Evolutionary conservation across 2,888 invertebrate genomes (phyloP), one percentile per base, ranked within the genome.

Genomic region (Phlogophora meticulosa): DNA sequence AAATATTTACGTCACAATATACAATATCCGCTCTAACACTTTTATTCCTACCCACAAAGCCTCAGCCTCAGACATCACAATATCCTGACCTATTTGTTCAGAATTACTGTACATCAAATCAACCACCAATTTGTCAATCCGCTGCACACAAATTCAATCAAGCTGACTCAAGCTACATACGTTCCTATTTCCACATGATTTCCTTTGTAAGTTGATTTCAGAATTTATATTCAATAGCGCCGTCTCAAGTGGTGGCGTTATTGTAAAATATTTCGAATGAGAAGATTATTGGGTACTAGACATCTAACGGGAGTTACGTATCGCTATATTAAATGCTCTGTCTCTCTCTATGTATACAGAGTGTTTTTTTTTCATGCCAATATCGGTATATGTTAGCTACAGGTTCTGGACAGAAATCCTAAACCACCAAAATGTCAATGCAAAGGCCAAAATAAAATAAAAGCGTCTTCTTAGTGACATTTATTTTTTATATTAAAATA

Each of bases 101-200:
- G 59, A 80, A 72, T 80, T 77, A 81, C 77, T 75, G 79, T 72
- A 81, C 80, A 79, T 79, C 79, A 81, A 84, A 81, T 82, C 83
- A 82, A 81, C 77, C 83, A 71, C 62, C 74, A 75, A 82, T 82
- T 83, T 84, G 71, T 73, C 84, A 81, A 78, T 56, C 57, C 73
- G 71, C 40, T 78, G 78, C 81, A 80, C 83, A 83, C 82, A 76
- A 68, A 84, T 82, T 82, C 83, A 79, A 83, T 82, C 83, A 77
- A 58, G 72, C 72, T 59, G 71, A 79, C 74, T 79, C 79, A 71
- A 40, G 78, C 72, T 61, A 73, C 80, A 82, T 59, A 80, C 69
- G 81, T 84, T 84, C 68, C 83, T 83, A 78, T 78, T 83, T 82
- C 83, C 77, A 81, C 51, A 15, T 69, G 78, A 75, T 84, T 84